Base-by-base conservation (phyloP, 2,797 vertebrate species). In the Pelodytes ibericus region DNA sequence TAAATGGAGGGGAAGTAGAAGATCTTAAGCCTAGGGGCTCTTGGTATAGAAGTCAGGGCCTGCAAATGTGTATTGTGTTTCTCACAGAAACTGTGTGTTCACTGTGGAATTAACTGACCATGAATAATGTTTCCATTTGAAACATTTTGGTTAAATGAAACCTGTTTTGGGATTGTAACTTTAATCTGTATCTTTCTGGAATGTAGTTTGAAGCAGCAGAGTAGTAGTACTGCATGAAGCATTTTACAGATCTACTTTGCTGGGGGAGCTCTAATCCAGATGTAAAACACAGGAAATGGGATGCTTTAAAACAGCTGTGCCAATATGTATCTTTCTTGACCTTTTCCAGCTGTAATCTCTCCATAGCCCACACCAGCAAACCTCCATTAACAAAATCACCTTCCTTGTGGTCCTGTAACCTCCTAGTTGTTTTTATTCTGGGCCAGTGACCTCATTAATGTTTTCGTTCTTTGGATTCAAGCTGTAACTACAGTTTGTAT, bases 291-390 rank as follows among this genome's bases (percentile, higher is more conserved):
- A 60, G 58, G 29, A 60, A 29, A 60, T 53, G 29, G 58, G 58
- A 27, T 30, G 58, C 27, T 16, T 6, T 29, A 6, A 65, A 66
- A 66, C 39, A 66, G 63, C 63, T 49, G 39, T 59, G 51, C 69
- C 69, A 72, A 72, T 61, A 56, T 49, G 57, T 70, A 53, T 30
- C 41, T 51, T 51, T 67, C 39, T n/a, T 57, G 59, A 76, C 61
- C 36, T 51, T 51, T 29, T 60, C 69, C 39, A 59, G 39, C 69
- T 67, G 9, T 36, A 10, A 33, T 67, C 30, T 66, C 18, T 53
- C 56, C 47, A 2, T 53, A 53, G 49, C 18, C n/a, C 33, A 36
- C 31, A 0, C 29, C 22, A 26, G 26, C 65, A 72, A 60, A 60
- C 53, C 53, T 67, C 20, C 49, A 20, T 26, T 72, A 29, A 26